Conservation (phyloP, 2,113 vertebrate species). For the Bucco capensis region DNA sequence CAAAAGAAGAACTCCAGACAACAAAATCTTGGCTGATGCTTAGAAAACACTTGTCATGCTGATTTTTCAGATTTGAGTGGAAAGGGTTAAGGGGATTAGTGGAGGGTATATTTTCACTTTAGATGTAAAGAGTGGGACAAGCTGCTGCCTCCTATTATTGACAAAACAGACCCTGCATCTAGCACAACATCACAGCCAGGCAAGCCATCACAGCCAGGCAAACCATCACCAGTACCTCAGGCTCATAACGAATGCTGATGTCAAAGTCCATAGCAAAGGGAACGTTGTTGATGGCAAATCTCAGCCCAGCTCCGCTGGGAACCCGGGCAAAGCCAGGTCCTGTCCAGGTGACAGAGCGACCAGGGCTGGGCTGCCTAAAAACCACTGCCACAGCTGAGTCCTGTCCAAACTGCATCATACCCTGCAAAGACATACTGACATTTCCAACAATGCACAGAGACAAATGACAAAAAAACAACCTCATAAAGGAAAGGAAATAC, state of each 20-base stretch:
- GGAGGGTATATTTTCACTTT: neutral
- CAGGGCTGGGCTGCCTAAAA: constrained; percentile 58
- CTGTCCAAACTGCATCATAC: constrained; percentile 27
- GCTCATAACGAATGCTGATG: constrained; percentile 78
- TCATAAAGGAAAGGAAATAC: neutral
- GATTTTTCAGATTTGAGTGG: neutral
- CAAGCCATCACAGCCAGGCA: neutral
- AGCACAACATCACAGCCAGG: neutral
- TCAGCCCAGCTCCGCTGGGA: constrained; percentile 76
- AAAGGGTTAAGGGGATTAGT: neutral
- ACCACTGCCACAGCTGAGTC: constrained; percentile 56
- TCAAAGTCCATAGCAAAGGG: constrained; percentile 79
- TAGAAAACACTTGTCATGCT: neutral
- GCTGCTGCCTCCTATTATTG: neutral
- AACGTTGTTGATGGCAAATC: constrained; percentile 79
- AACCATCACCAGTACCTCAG: constrained; percentile 71
- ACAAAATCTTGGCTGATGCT: neutral
- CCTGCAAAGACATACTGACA: constrained; percentile 31
- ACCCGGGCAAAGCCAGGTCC: constrained; percentile 80
- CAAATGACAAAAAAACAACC: neutral
- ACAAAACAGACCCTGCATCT: neutral
- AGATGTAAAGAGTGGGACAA: neutral
- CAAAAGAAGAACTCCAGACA: neutral
- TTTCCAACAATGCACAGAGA: neutral
- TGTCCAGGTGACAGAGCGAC: constrained; percentile 75